phyloP scores from a whole-genome alignment of 2,113 vertebrate genomes.

The Eubucco bourcierii region DNA sequence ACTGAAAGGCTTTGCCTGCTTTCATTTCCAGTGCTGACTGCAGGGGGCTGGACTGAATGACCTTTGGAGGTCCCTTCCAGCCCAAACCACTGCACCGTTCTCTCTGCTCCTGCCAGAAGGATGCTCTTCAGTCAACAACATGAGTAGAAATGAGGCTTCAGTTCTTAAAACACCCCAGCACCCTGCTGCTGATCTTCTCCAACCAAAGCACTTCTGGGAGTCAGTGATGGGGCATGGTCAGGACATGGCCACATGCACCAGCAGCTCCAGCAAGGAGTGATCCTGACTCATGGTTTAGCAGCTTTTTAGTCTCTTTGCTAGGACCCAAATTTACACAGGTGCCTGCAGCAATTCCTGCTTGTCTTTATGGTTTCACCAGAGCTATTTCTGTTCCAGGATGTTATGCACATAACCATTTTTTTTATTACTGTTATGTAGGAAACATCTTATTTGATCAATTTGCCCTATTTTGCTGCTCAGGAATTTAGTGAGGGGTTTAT shows the following conservation, averaged over 20 bases:
- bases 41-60: too few relatives aligned
- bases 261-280: not conserved
- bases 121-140: not conserved
- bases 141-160: not conserved
- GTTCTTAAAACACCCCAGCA: not conserved
- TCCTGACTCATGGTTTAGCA: not conserved
- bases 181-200: too few relatives aligned
- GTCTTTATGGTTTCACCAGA: not conserved
- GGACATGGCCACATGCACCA: fast-evolving
- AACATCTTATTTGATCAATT: slow-evolving; percentile 59
- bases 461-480: slow-evolving; percentile 22
- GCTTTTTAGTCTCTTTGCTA: slow-evolving; percentile 84
- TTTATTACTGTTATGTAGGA: not conserved
- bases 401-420: not conserved
- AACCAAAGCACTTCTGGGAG: too few relatives aligned
- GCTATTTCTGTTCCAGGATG: slow-evolving; percentile 35
- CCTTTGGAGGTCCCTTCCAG: too few relatives aligned
- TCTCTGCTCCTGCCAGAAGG: too few relatives aligned
- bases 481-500: slow-evolving; percentile 37
- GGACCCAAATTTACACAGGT: slow-evolving; percentile 91
- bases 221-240: not conserved
- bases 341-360: slow-evolving; percentile 33
- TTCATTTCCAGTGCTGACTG: too few relatives aligned
- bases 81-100: too few relatives aligned
- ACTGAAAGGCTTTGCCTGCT: too few relatives aligned